Base-by-base conservation (phyloP, 2,888 invertebrate genomes). In the Chirona hameri region DNA sequence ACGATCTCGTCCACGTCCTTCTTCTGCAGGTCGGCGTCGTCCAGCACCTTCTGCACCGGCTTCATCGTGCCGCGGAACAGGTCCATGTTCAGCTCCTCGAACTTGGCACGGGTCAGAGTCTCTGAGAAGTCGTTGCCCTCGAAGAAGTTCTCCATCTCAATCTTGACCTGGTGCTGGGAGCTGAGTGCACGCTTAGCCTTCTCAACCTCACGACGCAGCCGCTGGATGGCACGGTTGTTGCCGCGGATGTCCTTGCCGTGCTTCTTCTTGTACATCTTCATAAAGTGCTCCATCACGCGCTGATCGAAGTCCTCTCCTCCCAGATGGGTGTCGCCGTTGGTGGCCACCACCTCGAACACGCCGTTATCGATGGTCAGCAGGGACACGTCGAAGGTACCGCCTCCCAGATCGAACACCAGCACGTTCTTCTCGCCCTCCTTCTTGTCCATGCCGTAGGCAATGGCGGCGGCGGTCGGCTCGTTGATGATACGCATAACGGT, bases 241-340 rank as follows among this genome's bases (percentile, higher is more conserved):
- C 95, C 96, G 86, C 97, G 92, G 89, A 98, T 95, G 88, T 98
- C 97, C 90, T 97, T 97, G 89, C 97, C 96, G 92, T 95, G 96
- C 93, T 98, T 98, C 91, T 97, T 98, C 91, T 98, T 98, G 92
- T 97, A 97, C 88, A 98, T 89, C 89, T 99, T 98, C 89, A 98
- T 96, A 91, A 99, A 99, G 90, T 99, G 97, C 87, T 99, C 98
- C 97, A 98, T 97, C 7, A 98, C 97, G 86, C 97, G 92, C 89
- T 98, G 97, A 90, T 98, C 98, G 89, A 98, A 99, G 91, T 99
- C 99, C 90, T 99, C 99, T 88, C 99, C 99, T 87, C 99, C 98
- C 90, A 98, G 92, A 89, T 98, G 98, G 86, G 98, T 98, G 88
- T 98, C 98, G 87, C 98, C 98, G 87, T 95, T 95, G 84, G 96